Conservation (phyloP, 2,888 invertebrate genomes). For the Apamea anceps region DNA sequence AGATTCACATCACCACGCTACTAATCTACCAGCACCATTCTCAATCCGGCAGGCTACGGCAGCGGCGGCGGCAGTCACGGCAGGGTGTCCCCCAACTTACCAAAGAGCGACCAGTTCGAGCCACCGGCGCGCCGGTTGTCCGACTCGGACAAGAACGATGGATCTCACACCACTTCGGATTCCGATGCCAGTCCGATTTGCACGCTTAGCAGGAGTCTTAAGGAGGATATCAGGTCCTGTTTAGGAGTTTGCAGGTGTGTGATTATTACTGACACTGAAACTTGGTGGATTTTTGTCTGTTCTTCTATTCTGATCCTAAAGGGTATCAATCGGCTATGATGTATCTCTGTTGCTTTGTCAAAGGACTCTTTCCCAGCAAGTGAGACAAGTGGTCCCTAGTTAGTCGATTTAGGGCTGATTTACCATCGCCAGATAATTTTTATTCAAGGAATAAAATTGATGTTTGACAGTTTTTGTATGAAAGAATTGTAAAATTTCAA, state of each 20-base stretch:
- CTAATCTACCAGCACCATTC: background rate
- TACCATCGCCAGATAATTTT: too few relatives aligned
- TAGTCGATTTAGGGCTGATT: background rate
- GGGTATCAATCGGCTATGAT: background rate
- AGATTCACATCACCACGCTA: background rate
- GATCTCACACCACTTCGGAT: constrained; percentile 84
- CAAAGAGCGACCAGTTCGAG: constrained; percentile 83
- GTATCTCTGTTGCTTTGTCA: background rate
- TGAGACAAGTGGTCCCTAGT: background rate
- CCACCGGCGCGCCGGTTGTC: constrained; percentile 70
- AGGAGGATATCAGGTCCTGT: constrained; percentile 86
- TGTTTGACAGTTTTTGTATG: too few relatives aligned
- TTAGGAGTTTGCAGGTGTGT: constrained; percentile 85
- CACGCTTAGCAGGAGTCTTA: constrained; percentile 85
- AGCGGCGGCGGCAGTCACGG: constrained; percentile 87
- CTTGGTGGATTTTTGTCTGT: background rate
- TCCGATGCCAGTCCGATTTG: constrained; percentile 83
- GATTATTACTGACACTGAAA: background rate
- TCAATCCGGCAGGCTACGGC: constrained; percentile 79
- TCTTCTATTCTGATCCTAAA: background rate
- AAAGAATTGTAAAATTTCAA: too few relatives aligned
- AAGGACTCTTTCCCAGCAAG: background rate
- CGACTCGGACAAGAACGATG: constrained; percentile 78
- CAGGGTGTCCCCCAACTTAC: constrained; percentile 85
- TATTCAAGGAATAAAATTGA: too few relatives aligned